A percentile compares a stretch with the other conserved stretches of the same genome.
Conservation (phyloP, 1,140 invertebrate genomes). For the Zaprionus ghesquierei region DNA sequence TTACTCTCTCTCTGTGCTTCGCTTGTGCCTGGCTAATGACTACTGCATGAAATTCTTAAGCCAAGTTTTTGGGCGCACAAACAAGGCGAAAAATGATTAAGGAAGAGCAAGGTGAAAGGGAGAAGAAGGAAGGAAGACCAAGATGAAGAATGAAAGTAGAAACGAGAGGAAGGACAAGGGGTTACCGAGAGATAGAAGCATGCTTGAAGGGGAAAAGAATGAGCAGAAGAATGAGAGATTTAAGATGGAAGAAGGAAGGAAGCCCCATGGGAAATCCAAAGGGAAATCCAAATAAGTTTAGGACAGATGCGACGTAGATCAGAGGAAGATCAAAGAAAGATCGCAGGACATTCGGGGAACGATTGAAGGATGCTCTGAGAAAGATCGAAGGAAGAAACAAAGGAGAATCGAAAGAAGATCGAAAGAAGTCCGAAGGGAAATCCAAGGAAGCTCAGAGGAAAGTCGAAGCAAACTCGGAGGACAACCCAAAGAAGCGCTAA, state of each 20-base stretch:
- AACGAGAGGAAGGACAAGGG: too few species aligned
- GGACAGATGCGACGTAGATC: not conserved
- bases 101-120: not conserved
- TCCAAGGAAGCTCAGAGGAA: not conserved
- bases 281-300: too few species aligned
- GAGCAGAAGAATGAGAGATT: not conserved
- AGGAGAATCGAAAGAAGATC: not conserved
- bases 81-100: constrained; percentile 23
- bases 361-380: too few species aligned
- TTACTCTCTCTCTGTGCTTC: not conserved
- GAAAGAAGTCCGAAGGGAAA: too few species aligned
- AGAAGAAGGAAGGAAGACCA: constrained; percentile 14
- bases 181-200: too few species aligned
- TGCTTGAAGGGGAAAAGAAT: not conserved
- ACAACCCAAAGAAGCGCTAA: not conserved
- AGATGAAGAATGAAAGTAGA: not conserved
- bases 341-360: too few species aligned
- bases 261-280: not conserved
- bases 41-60: constrained; percentile 71
- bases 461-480: not conserved
- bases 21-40: constrained; percentile 63
- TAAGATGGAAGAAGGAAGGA: too few species aligned
- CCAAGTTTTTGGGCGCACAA: constrained; percentile 54
- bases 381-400: not conserved
- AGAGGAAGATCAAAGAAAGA: not conserved